A percentile compares a stretch with the other conserved stretches of the same genome.
These are phyloP conservation scores for Tokudaia tokunoshimensis DNA, from an alignment of 2,797 vertebrate genomes.

Conservation along the genomic window DNA sequence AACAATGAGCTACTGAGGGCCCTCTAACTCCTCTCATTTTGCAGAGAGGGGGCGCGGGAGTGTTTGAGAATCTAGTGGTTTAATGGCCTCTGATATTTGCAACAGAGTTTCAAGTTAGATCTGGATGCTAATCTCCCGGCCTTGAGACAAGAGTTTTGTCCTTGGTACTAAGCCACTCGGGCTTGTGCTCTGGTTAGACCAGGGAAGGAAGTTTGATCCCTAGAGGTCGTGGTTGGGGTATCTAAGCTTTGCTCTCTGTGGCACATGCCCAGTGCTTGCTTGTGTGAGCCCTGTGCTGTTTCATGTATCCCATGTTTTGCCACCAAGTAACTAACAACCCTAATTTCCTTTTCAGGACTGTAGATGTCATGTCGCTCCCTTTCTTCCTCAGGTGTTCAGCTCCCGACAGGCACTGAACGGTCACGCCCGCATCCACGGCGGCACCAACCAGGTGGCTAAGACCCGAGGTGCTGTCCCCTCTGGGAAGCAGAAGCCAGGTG, in stretches of 20 bases:
- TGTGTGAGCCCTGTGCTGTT: conserved; percentile 15
- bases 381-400: conserved; percentile 88
- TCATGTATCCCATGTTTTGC: conserved; percentile 38
- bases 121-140: not conserved
- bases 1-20: not conserved
- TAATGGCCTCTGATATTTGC: not conserved
- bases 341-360: conserved; percentile 84
- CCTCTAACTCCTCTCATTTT: not conserved
- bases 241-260: not conserved
- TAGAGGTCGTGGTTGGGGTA: not conserved
- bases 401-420: conserved; percentile 91
- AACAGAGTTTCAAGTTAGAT: not conserved
- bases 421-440: conserved; percentile 90
- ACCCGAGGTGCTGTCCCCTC: conserved; percentile 83
- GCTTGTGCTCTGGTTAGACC: not conserved
- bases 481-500: conserved; percentile 87
- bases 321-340: conserved; percentile 78
- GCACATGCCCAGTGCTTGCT: not conserved
- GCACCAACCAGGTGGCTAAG: conserved; percentile 88
- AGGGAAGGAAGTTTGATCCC: not conserved
- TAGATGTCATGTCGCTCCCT: conserved; percentile 79
- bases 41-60: not conserved
- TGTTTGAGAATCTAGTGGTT: not conserved
- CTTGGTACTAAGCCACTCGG: rapidly evolving
- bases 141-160: not conserved